Base-by-base conservation (phyloP, 2,888 invertebrate species). In the Lasioglossum lativentre region DNA sequence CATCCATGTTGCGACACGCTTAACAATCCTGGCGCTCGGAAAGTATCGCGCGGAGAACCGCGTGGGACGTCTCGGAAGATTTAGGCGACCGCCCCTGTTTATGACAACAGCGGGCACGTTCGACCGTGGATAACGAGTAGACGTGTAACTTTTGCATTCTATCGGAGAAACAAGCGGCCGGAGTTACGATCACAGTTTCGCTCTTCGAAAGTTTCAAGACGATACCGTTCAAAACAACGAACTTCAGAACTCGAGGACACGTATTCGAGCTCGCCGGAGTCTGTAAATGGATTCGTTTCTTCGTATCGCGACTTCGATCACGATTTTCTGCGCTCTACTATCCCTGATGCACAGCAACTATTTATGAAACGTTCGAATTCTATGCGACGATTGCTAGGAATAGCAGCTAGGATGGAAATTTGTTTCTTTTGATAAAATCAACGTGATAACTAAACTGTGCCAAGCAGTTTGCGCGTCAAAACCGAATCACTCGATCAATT, bases 401-500 rank as follows among this genome's bases (percentile, higher is more conserved):
- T 63, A 63, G 14, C 5, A 16, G 30, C 14, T 12, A 56, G 1
- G 42, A 42, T 42, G 42, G 42, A 42, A 42, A 42, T 2, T 14
- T 12, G 12, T 42, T 42, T 42, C 42, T 42, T 42, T 42, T 1
- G 42, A 42, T 14, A 42, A 42, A 2, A 42, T 42, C 23, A 66
- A 10, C 34, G 19, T 40, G 14, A 56, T 63, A 38, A 68, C 75
- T 56, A 45, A 56, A 59, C 52, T 30, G n/a, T 70, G 77, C 40
- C 59, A 14, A 14, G 30, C 52, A 72, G 85, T 85, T 76, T 77
- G n/a, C 77, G 45, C 38, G 71, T 71, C 77, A 66, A 86, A 80
- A 75, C 63, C 56, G 56, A 59, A 63, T 45, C 56, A 77, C 80
- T 86, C 81, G 81, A 78, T 82, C 71, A 75, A 88, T 88, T 86